phyloP scores from a whole-genome alignment of 2,113 vertebrate genomes.

The Corydoras sp. region DNA sequence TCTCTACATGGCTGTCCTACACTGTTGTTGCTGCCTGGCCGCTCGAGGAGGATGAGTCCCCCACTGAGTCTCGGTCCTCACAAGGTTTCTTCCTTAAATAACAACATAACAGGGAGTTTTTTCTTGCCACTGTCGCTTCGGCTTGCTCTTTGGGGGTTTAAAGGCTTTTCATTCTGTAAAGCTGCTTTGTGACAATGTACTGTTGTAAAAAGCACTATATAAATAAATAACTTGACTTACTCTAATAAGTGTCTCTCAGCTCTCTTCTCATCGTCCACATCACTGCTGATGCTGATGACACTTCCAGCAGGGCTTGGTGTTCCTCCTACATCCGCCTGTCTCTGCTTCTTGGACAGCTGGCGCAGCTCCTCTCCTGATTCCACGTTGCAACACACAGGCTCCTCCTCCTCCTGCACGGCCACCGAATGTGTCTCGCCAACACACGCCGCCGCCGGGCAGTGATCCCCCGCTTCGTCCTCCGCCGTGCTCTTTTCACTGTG shows the following conservation, averaged over 20 bases:
- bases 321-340: slow-evolving; percentile 77
- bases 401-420: slow-evolving; percentile 57
- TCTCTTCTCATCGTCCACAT: slow-evolving; percentile 75
- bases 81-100: too few species aligned
- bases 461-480: slow-evolving; percentile 55
- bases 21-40: too few species aligned
- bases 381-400: slow-evolving; percentile 59
- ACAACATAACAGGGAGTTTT: too few species aligned
- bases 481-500: slow-evolving; percentile 76
- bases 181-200: too few species aligned
- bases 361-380: slow-evolving; percentile 61
- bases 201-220: too few species aligned
- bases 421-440: slow-evolving; percentile 65
- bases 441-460: slow-evolving; percentile 68
- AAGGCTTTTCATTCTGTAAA: too few species aligned
- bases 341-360: slow-evolving; percentile 69
- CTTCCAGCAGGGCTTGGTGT: slow-evolving; percentile 85
- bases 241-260: slow-evolving; percentile 74
- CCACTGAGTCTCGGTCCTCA: too few species aligned
- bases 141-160: too few species aligned
- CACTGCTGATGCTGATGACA: slow-evolving; percentile 95
- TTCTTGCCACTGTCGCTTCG: too few species aligned
- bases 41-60: too few species aligned
- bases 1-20: too few species aligned
- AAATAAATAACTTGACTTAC: too few species aligned